These are phyloP conservation scores for Alviniconcha marisindica DNA, from an alignment of 1,140 invertebrate species.

Conservation along the genomic window DNA sequence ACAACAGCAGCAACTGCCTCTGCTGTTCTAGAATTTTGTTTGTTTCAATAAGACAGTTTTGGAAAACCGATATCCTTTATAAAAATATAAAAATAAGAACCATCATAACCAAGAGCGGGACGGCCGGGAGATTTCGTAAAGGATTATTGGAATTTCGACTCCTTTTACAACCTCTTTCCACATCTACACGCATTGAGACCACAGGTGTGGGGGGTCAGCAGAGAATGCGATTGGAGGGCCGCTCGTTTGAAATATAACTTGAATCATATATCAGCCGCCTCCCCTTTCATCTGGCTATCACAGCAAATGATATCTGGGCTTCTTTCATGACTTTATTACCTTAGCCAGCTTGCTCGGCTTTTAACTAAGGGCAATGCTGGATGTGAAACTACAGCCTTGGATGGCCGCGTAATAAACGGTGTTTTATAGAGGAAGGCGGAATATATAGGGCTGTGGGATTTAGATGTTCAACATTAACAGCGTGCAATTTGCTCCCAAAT, in stretches of 20 bases:
- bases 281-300: constrained; percentile 34
- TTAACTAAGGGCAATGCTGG: not conserved
- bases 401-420: constrained; percentile 37
- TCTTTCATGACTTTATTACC: constrained; percentile 40
- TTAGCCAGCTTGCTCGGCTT: not conserved
- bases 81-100: no score
- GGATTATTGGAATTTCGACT: no score
- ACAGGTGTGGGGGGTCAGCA: not conserved
- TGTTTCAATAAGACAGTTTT: no score
- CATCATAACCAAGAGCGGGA: no score
- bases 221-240: not conserved
- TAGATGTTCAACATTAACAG: constrained; percentile 34
- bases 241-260: constrained; percentile 31
- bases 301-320: constrained; percentile 22
- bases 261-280: constrained; percentile 33
- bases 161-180: no score
- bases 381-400: not conserved
- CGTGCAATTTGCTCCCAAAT: constrained; percentile 40
- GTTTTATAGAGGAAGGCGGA: constrained; percentile 31
- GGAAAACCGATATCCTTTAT: no score
- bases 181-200: no score
- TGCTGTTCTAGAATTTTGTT: no score
- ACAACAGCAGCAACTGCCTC: no score
- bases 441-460: not conserved
- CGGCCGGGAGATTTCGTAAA: no score